Evolutionary conservation across 2,797 vertebrate genomes (phyloP), one percentile per base, ranked within the genome.

Genomic region (Xenentodon cancila): DNA sequence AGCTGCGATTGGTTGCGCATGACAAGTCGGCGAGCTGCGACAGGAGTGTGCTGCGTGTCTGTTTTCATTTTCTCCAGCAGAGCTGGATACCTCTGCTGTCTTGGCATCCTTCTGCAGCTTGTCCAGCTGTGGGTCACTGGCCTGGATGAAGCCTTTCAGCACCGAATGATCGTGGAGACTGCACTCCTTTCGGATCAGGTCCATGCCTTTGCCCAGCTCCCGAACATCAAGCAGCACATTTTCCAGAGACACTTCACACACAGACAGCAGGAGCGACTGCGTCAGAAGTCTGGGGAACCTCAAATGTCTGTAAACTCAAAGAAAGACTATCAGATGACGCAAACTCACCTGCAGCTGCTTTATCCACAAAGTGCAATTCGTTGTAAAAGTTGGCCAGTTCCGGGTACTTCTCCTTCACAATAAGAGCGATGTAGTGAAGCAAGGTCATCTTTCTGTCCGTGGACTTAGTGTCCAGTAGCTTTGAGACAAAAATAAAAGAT

Each of bases 401-500:
- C 0, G 94, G 89, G 84, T 96, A 99, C 73, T 97, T 99, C 89
- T 98, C 96, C 85, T 97, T 96, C 78, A 97, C 94, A 1, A 95
- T 96, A 68, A 98, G 91, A 30, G 97, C 96, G 0, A 99, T 98
- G 93, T 97, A 99, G 82, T 99, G 96, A 73, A 99, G 93, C 84
- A 99, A 70, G 0, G 97, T 99, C 93, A 99, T 94, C 83, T 97
- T 99, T 64, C 97, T 93, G 91, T 99, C 97, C 0, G 97, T 99
- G 2, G 97, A 99, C 57, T 99, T 99, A 22, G 97, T 99, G 92
- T 99, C 97, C 89, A 97, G 89, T 65, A 99, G 94, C 97, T 99
- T 87, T 3, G 40, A 15, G 13, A 50, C 30, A 64, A 59, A 57
- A 25, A 72, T 11, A 56, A 53, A 52, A 27, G 53, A 3, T 32